Evolutionary conservation across 1,140 invertebrate genomes (phyloP), one percentile per base, ranked within the genome.

Genomic region (Oryzaephilus surinamensis): DNA sequence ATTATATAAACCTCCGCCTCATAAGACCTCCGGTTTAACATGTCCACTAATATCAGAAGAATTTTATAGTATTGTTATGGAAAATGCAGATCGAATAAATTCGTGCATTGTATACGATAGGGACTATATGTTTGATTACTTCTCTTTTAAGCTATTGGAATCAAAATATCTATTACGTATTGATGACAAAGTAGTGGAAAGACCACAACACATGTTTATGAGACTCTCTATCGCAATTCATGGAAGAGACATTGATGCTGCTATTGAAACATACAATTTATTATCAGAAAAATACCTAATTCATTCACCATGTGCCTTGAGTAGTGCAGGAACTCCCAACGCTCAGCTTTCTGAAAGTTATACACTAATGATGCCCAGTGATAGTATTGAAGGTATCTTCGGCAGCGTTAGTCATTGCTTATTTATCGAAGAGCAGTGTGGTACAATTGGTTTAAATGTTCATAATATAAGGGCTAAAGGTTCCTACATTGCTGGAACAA

Each of bases 141-240:
- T 99, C 76, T 96, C 95, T 21, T 99, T 99, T 54, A 99, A 97
- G 72, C 99, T 96, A 3, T 65, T 99, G 30, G 96, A 99, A 59
- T 70, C 88, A 42, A 96, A 92, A 2, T 99, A 99, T 61, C 67
- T 99, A 32, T 62, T 99, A 13, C 95, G 91, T 64, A 91, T 97
- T 34, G 76, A 94, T 64, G 81, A 82, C 0, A 95, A 95, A 75
- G 84, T 97, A 30, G 92, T 79, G 4, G 96, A 99, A 62, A 71
- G 96, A 26, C 97, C 97, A 0, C 96, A 99, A 56, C 94, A 99
- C 43, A 93, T 99, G 93, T 65, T 99, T 29, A 99, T 99, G 96
- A 69, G 97, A 56, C 95, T 98, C 8, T 66, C 96, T 14, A 82
- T 99, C 43, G 96, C 93, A 10, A 97, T 99, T 53, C 96, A 99